Percentiles rank a stretch among this genome's conserved stretches.
phyloP scores from a whole-genome alignment of 2,113 vertebrate genomes.

The Acrocephalus kingi region DNA sequence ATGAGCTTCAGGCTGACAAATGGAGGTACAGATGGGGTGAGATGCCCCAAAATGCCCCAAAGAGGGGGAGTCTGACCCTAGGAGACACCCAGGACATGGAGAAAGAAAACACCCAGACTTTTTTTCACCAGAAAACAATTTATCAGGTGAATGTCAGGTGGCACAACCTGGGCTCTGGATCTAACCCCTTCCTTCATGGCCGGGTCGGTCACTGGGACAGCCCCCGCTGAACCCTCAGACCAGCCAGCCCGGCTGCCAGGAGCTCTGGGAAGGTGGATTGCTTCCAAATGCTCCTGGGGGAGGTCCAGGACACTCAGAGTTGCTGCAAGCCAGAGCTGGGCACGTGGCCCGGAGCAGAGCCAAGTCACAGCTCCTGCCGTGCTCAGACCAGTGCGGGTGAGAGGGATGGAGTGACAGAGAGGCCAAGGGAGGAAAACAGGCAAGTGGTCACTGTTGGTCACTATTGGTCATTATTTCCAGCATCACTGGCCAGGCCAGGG shows the following conservation, averaged over 20 bases:
- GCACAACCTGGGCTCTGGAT: not conserved
- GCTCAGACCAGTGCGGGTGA: not conserved
- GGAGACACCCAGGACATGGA: not conserved
- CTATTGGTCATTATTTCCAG: fast-evolving
- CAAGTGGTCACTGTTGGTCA: not conserved
- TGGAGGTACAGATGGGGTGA: not conserved
- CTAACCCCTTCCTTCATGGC: not conserved
- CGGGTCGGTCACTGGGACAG: not conserved
- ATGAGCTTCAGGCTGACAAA: not conserved
- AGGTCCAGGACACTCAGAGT: not conserved
- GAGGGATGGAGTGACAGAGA: fast-evolving
- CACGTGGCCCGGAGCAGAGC: not conserved
- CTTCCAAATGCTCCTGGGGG: not conserved
- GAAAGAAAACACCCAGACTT: too few relatives aligned
- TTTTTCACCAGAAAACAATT: too few relatives aligned
- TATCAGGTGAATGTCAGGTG: not conserved
- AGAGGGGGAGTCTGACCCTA: not conserved
- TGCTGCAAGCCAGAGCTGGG: not conserved
- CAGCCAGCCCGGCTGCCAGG: not conserved
- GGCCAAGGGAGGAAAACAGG: not conserved
- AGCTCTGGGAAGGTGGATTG: not conserved
- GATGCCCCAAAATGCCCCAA: not conserved
- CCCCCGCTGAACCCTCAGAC: fast-evolving
- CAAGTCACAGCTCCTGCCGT: not conserved
- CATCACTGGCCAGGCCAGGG: not conserved